Base-by-base conservation (phyloP, 1,140 invertebrate genomes). In the Belonocnema kinseyi region DNA sequence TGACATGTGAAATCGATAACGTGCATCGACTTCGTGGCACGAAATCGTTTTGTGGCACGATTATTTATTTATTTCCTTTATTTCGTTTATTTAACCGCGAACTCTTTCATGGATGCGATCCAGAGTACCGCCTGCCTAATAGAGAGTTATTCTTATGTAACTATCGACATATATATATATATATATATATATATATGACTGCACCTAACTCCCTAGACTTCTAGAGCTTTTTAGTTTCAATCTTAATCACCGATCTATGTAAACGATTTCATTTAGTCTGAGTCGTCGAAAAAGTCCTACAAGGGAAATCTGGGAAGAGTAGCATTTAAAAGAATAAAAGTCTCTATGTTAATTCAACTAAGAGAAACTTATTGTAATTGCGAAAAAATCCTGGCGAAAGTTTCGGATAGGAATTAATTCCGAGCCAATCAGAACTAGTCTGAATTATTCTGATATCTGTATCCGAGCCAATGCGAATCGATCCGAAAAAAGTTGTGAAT, bases 1-100 rank as follows among this genome's bases (percentile, higher is more conserved):
- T 66, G 33, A 66, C 33, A 66, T 66, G 33, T 66, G 61, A 66
- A 66, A 66, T 66, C 61, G 61, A 66, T 66, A 66, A 66, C 61
- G 61, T 66, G 61, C 61, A 66, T 66, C 61, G 61, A 66, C 21
- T 66, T 66, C 61, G 61, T 66, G 61, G 61, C 61, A 33, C 26
- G 26, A 33, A 33, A 33, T 33, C 26, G 26, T 66, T 66, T 66
- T 13, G 8, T 66, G 61, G 13, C 61, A 66, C 61, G 61, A 66
- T 66, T 66, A 46, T 66, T 66, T 66, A 61, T 54, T 19, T 46
- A 46, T 46, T 46, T 46, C 40, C 40, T 66, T 66, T 66, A 33
- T 66, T 66, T 66, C 33, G 14, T 66, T 66, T 66, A 66, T 66
- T 66, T 46, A 16, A 13, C 61, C 61, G 14, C 61, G 13, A 66